These are phyloP conservation scores for Oncopeltus fasciatus DNA, from an alignment of 1,140 invertebrate species.

Conservation along the genomic window DNA sequence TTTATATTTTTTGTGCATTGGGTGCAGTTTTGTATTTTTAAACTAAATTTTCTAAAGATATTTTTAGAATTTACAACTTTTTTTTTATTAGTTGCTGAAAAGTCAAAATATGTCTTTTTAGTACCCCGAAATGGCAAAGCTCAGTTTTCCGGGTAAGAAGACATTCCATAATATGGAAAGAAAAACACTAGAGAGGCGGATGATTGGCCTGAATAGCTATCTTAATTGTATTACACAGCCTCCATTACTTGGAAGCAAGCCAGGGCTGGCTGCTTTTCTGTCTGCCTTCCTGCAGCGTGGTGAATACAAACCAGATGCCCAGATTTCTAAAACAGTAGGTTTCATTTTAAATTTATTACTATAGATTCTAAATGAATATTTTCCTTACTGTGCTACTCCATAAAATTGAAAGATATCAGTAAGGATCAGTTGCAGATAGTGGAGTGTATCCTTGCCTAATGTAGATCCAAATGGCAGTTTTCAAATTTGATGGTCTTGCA, in stretches of 20 bases:
- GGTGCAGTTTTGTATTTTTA: too few species aligned
- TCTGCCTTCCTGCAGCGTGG: constrained; percentile 58
- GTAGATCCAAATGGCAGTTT: too few species aligned
- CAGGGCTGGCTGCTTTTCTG: constrained; percentile 50
- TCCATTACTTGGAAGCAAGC: constrained; percentile 43
- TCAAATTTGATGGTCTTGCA: too few species aligned
- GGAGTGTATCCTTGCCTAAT: too few species aligned
- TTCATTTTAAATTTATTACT: too few species aligned
- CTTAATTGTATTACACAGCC: constrained; percentile 52
- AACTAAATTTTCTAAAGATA: too few species aligned
- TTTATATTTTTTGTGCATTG: too few species aligned
- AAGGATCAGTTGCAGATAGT: too few species aligned
- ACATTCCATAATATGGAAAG: constrained; percentile 85
- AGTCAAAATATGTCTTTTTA: constrained; percentile 34
- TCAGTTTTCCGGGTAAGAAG: constrained; percentile 83
- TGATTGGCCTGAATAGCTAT: constrained; percentile 72
- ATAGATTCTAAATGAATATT: too few species aligned
- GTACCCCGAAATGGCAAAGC: constrained; percentile 62
- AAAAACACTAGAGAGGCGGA: constrained; percentile 71
- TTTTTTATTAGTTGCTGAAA: too few species aligned
- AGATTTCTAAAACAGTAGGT: constrained; percentile 41
- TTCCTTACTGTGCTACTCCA: too few species aligned
- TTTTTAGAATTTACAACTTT: neutral
- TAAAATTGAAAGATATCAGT: too few species aligned
- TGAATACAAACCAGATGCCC: constrained; percentile 21